These are phyloP conservation scores for Drosophila hamatofila DNA, from an alignment of 2,888 invertebrate genomes.

Conservation along the genomic window DNA sequence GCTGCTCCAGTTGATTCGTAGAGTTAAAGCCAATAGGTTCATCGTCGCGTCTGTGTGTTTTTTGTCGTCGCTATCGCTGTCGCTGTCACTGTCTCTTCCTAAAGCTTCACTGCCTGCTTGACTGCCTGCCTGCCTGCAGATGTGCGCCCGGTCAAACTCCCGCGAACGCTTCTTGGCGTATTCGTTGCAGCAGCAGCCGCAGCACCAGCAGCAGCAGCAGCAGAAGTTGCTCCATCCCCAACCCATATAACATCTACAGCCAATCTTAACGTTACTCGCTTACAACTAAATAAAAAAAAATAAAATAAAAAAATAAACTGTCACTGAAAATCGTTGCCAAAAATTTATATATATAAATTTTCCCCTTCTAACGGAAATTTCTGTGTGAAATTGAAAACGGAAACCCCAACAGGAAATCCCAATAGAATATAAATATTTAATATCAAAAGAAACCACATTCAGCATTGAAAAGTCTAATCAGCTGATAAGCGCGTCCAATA, in stretches of 20 bases:
- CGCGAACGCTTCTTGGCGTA: slow-evolving; percentile 31
- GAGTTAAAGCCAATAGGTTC: slow-evolving; percentile 84
- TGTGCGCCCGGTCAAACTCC: slow-evolving; percentile 60
- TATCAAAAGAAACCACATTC: slow-evolving; percentile 9
- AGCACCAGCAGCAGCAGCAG: slow-evolving; percentile 33
- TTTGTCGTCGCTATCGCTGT: slow-evolving; percentile 30
- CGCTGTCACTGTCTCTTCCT: slow-evolving; percentile 38
- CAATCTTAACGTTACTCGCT: slow-evolving; percentile 36
- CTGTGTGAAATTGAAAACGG: slow-evolving; percentile 1
- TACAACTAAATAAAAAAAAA: slow-evolving; percentile 24
- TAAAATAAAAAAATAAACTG: slow-evolving; percentile 10
- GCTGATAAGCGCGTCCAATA: slow-evolving; percentile 46
- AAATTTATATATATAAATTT: slow-evolving; percentile 12
- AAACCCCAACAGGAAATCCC: slow-evolving; percentile 10
- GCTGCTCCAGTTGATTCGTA: slow-evolving; percentile 83
- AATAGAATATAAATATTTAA: neutral
- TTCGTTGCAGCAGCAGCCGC: slow-evolving; percentile 39
- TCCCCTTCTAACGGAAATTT: slow-evolving; percentile 28
- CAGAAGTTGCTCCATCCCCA: slow-evolving; percentile 13
- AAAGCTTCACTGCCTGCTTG: slow-evolving; percentile 49
- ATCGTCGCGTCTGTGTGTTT: slow-evolving; percentile 50
- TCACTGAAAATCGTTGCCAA: slow-evolving; percentile 15
- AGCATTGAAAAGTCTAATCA: slow-evolving; percentile 46
- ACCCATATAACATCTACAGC: slow-evolving; percentile 2
- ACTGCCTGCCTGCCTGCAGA: slow-evolving; percentile 48